Base-by-base conservation (phyloP, 2,113 vertebrate genomes). In the Myotis lucifugus region DNA sequence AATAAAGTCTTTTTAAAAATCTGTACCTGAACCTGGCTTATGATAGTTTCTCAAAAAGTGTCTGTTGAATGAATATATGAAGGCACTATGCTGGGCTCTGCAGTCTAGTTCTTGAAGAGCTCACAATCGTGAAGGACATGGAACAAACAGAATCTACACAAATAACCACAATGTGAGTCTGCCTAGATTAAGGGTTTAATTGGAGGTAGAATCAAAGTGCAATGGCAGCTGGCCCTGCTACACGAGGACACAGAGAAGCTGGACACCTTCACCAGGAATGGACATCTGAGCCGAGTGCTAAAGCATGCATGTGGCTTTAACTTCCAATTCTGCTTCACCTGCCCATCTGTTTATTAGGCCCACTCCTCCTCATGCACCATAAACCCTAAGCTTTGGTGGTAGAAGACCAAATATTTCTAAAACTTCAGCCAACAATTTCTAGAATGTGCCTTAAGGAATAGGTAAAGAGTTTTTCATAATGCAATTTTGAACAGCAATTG, bases 381-480 rank as follows among this genome's bases (percentile, higher is more conserved):
- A 34, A 54, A 52, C 70, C 25, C 50, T 69, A 76, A 25, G 17
- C 15, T 48, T 66, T 61, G 42, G 74, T 64, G 40, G 17, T 46
- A 92, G 56, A 94, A 93, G 10, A 14, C 67, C n/a, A 95, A 29
- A 88, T 37, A 90, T 32, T 85, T 93, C 76, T 94, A 95, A 32
- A 87, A 70, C 46, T 25, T 95, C 78, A 37, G 37, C 85, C 15
- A 93, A 25, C 4, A 52, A 6, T 78, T 91, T 27, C 52, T 59
- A 90, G 40, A 14, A 67, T 37, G 81, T 67, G 54, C 37, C 34
- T 7, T 67, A 54, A 96, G 40, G 18, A 88, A 69, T 11, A 93
- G 21, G 73, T 34, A 56, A 72, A 74, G 32, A 66, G 3, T 67
- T 48, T 82, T 87, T 74, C 61, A 50, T 32, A 90, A 42, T 66